Evolutionary conservation across 2,113 vertebrate species (phyloP), one percentile per base, ranked within the genome.

Genomic region (Istiophorus platypterus): DNA sequence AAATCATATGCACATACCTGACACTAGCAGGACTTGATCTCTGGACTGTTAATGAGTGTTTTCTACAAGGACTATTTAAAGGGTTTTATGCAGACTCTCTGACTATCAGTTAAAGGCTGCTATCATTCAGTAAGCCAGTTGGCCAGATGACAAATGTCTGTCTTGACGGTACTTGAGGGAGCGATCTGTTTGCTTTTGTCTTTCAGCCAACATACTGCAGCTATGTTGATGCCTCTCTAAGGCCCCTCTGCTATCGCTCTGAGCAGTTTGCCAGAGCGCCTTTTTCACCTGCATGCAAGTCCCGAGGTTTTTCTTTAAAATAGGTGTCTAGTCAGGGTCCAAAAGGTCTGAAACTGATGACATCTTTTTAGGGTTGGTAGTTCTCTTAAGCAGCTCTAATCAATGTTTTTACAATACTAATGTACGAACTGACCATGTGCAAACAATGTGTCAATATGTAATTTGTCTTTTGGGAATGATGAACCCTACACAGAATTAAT

Each of bases 131-230:
- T 27, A 7, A 81, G 84, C 72, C 72, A 76, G 73, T 80, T 88
- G 64, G 59, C 47, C 70, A 47, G 86, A 68, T 92, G 89, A 93
- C 86, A 90, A 85, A 89, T 17, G 27, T 69, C 87, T 88, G 81
- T 88, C 73, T 75, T 71, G 75, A 87, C 79, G 85, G 72, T 76
- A 86, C 89, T 92, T 88, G 76, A 85, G 80, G 72, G 72, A 76
- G 52, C 45, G 26, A 83, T 72, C 65, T 87, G 78, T 91, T 92
- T 87, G 84, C 86, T 41, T 81, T 88, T 73, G 81, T 88, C 83
- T 92, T 91, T 91, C 91, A 90, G 81, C 69, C 57, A 65, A 87
- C 85, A 89, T 78, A 81, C 31, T 76, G 67, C 51, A 80, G 72
- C 76, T 88, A 86, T 91, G 90, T 88, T 92, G 90, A 92, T 88